Evolutionary conservation across 2,113 vertebrate genomes (phyloP).

Genomic region (Channa argus): DNA sequence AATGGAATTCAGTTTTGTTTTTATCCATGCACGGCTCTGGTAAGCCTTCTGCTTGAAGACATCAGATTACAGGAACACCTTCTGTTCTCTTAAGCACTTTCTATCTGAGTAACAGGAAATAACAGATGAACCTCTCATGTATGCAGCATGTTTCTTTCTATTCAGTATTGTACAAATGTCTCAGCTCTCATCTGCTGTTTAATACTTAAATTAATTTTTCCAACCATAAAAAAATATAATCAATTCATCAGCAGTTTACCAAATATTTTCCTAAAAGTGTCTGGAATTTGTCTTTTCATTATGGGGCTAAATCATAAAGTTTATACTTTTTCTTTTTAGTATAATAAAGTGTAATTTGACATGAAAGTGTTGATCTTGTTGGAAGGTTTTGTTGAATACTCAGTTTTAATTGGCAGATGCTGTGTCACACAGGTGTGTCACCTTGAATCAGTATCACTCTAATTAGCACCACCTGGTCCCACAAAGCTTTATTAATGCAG

Average conservation of each 20-base stretch:
- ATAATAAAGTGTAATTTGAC: no score
- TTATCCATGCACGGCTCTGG: constrained; percentile 20
- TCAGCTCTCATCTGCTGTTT: background rate
- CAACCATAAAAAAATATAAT: background rate
- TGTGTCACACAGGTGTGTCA: background rate
- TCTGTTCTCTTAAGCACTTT: constrained; percentile 69
- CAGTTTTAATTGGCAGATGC: constrained; percentile 2
- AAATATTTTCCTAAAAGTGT: no score
- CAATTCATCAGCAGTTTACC: background rate
- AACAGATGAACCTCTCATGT: constrained; percentile 33
- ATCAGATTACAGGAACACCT: constrained; percentile 67
- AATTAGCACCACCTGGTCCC: background rate
- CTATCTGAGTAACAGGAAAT: constrained; percentile 73
- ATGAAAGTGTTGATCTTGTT: no score
- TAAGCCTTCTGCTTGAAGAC: constrained; percentile 46
- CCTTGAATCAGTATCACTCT: background rate
- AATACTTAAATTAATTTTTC: background rate
- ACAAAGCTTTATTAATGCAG: no score
- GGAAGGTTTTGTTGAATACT: background rate
- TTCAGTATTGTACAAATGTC: constrained; percentile 9
- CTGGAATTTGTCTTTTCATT: background rate
- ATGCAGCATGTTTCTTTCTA: constrained; percentile 21
- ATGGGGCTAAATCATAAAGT: background rate
- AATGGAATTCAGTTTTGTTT: constrained; percentile 38
- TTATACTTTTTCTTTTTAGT: background rate